These are phyloP conservation scores for Antheraea assamensis DNA, from an alignment of 2,888 invertebrate species.

Conservation along the genomic window DNA sequence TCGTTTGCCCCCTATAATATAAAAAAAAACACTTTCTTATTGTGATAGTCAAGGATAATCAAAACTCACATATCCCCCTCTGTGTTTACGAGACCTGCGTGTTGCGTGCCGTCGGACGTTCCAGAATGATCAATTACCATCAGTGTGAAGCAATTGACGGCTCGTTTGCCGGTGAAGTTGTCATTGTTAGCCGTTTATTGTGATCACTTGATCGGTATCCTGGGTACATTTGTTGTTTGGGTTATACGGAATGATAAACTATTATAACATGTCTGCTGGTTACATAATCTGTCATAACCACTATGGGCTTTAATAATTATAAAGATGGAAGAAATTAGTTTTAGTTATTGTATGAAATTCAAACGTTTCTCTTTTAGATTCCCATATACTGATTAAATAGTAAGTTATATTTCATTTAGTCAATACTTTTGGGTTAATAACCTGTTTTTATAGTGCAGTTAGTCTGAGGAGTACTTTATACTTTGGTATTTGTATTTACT, in stretches of 20 bases:
- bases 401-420: too few relatives aligned
- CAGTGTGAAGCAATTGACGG: slow-evolving; percentile 56
- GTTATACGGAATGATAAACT: background rate
- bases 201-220: slow-evolving; percentile 48
- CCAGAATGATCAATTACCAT: slow-evolving; percentile 52
- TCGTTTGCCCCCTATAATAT: too few relatives aligned
- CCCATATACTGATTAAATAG: too few relatives aligned
- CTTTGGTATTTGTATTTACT: too few relatives aligned
- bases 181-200: slow-evolving; percentile 56
- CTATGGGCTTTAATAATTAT: background rate
- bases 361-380: background rate
- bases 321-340: background rate
- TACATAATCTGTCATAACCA: background rate
- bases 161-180: slow-evolving; percentile 36
- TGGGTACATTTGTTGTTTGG: slow-evolving; percentile 33
- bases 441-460: too few relatives aligned
- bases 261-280: background rate
- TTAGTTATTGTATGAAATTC: background rate
- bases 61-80: background rate
- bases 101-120: slow-evolving; percentile 30
- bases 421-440: too few relatives aligned
- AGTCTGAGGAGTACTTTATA: too few relatives aligned
- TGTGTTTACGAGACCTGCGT: slow-evolving; percentile 2
- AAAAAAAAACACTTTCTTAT: background rate
- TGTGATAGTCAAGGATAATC: background rate